Evolutionary conservation across 2,797 vertebrate genomes (phyloP), one percentile per base, ranked within the genome.

Genomic region (Pseudomugil tenellus): DNA sequence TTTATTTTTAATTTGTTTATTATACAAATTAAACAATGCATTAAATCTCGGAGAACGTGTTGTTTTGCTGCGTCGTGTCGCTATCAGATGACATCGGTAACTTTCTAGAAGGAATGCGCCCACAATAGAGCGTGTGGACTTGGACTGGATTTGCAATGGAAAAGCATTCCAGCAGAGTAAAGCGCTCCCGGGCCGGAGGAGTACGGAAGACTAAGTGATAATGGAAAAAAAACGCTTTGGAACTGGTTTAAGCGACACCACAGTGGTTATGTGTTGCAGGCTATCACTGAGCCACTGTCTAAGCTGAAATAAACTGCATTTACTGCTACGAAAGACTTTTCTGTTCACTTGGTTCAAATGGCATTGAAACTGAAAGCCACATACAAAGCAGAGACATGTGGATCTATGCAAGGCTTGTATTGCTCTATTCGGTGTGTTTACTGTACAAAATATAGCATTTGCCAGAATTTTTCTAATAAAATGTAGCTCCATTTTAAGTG

Each of bases 301-400:
- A 25, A 49, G 46, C 46, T 25, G 5, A 49, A 13, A 10, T 13
- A 49, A 23, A 14, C 21, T 25, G 23, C 12, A 14, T 49, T 49
- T 49, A 25, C 23, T 8, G n/a, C 9, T 11, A 21, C 12, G 46
- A 23, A 48, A 21, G 46, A 26, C 46, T 55, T 23, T 3, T 4
- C 1, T 55, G 35, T 23, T 39, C 21, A 29, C 37, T 26, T 25
- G 9, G 12, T 25, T 34, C 49, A 21, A 48, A 35, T 57, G 21
- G 21, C 7, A 29, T 56, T 48, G 41, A n/a, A 29, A 13, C 63
- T 32, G 37, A 53, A 55, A 41, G 16, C 63, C n/a, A 56, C 37
- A 35, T 11, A 13, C 7, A 2, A 23, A 49, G 10, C 34, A 8
- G 25, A 17, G 11, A 28, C 1, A 13, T 31, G 37, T 39, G 65